These are phyloP conservation scores for Branchellion lobata DNA, from an alignment of 2,888 invertebrate genomes.

Conservation along the genomic window DNA sequence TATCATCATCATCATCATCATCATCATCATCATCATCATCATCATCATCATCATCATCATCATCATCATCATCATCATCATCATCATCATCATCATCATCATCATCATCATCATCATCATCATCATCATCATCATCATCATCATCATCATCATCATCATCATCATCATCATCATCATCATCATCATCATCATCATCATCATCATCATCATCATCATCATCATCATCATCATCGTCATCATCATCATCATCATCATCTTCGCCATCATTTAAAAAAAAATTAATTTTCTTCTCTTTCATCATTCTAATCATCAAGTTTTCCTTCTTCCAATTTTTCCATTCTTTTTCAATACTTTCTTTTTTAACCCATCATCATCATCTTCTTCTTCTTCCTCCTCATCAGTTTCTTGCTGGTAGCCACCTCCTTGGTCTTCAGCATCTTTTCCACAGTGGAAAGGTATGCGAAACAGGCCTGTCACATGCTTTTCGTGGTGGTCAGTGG, in stretches of 20 bases:
- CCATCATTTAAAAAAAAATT: neutral
- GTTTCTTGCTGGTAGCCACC: neutral
- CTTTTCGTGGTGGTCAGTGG: neutral
- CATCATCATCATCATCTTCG: neutral
- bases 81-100: slow-evolving; percentile 33
- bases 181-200: slow-evolving; percentile 37
- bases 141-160: slow-evolving; percentile 28
- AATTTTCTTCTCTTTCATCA: too few relatives aligned
- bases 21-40: slow-evolving; percentile 28
- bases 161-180: slow-evolving; percentile 42
- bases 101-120: slow-evolving; percentile 30
- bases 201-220: slow-evolving; percentile 17
- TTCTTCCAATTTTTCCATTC: neutral
- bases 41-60: slow-evolving; percentile 37
- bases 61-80: slow-evolving; percentile 30
- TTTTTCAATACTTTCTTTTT: neutral
- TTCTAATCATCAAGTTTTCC: neutral
- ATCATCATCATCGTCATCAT: neutral
- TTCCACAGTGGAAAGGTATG: neutral
- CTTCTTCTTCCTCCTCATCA: too few relatives aligned
- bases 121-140: slow-evolving; percentile 40
- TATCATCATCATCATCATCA: neutral
- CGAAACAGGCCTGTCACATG: neutral
- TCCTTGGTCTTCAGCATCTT: neutral
- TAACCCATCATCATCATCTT: too few relatives aligned